These are phyloP conservation scores for Pachypanchax playfairii DNA, from an alignment of 2,113 vertebrate genomes.

Conservation along the genomic window DNA sequence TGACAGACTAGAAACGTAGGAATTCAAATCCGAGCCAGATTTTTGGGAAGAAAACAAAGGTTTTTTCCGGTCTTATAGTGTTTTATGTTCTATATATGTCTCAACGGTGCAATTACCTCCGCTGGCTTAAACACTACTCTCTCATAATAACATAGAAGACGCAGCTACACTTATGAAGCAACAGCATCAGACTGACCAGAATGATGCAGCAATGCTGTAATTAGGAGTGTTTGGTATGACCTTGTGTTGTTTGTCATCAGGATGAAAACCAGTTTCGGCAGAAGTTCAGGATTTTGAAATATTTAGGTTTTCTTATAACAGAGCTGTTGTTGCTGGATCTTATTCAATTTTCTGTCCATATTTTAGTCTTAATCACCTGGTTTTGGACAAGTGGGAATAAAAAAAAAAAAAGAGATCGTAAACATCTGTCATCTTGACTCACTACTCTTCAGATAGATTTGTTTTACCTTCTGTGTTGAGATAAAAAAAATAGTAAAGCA, in stretches of 20 bases:
- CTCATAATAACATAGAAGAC: constrained; percentile 69
- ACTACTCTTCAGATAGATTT: constrained; percentile 32
- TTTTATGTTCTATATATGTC: constrained; percentile 66
- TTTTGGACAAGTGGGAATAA: constrained; percentile 46
- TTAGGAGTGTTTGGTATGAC: constrained; percentile 62
- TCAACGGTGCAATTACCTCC: constrained; percentile 69
- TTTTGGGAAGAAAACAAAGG: constrained; percentile 68
- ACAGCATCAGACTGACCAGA: constrained; percentile 64
- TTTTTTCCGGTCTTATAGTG: constrained; percentile 50
- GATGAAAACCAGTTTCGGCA: constrained; percentile 48
- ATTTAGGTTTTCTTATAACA: constrained; percentile 42
- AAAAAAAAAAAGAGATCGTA: constrained; percentile 41
- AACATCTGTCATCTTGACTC: too few species aligned
- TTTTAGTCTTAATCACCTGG: constrained; percentile 51
- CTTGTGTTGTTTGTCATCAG: constrained; percentile 48
- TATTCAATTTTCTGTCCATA: not conserved
- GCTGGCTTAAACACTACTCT: constrained; percentile 61
- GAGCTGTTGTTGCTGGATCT: constrained; percentile 6
- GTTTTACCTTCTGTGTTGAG: constrained; percentile 23
- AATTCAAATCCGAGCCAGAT: too few species aligned
- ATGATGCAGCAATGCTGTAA: constrained; percentile 73
- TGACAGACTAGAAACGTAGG: too few species aligned
- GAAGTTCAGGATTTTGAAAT: constrained; percentile 49
- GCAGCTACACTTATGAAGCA: constrained; percentile 48
- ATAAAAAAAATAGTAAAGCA: constrained; percentile 13